Evolutionary conservation across 2,888 invertebrate species (phyloP).

Genomic region (Hypercompe scribonia): DNA sequence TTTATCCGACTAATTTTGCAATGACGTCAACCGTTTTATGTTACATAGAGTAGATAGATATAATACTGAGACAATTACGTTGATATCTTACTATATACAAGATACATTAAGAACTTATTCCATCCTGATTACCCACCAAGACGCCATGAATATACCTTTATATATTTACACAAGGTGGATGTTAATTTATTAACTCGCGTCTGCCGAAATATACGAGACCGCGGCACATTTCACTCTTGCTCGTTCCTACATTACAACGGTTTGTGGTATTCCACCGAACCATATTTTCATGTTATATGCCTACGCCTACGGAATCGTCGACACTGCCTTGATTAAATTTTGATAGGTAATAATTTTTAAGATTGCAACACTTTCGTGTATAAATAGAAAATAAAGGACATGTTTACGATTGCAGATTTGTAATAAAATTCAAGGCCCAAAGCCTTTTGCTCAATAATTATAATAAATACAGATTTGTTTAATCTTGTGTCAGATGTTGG

Average conservation of each 20-base stretch:
- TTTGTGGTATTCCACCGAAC: slow-evolving; percentile 26
- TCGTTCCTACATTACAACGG: slow-evolving; percentile 21
- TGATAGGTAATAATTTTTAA: slow-evolving; percentile 4
- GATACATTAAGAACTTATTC: slow-evolving; percentile 8
- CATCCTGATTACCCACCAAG: slow-evolving; percentile 17
- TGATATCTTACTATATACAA: neutral
- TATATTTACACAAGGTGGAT: slow-evolving; percentile 35
- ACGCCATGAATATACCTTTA: slow-evolving; percentile 42
- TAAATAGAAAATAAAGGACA: neutral
- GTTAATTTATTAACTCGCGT: slow-evolving; percentile 47
- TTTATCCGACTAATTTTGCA: neutral
- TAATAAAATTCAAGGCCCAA: neutral
- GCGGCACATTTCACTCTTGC: slow-evolving; percentile 22
- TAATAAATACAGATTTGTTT: neutral
- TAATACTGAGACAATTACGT: neutral
- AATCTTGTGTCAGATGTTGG: neutral
- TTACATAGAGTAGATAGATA: neutral
- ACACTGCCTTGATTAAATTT: slow-evolving; percentile 31
- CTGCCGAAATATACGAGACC: slow-evolving; percentile 39
- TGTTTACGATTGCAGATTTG: neutral
- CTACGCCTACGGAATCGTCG: slow-evolving; percentile 12
- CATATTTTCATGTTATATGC: slow-evolving; percentile 23
- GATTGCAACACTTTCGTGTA: neutral
- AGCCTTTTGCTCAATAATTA: neutral
- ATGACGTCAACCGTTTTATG: neutral